A percentile compares a stretch with the other conserved stretches of the same genome.
phyloP scores from a whole-genome alignment of 2,113 vertebrate genomes.

The Spilogale gracilis region DNA sequence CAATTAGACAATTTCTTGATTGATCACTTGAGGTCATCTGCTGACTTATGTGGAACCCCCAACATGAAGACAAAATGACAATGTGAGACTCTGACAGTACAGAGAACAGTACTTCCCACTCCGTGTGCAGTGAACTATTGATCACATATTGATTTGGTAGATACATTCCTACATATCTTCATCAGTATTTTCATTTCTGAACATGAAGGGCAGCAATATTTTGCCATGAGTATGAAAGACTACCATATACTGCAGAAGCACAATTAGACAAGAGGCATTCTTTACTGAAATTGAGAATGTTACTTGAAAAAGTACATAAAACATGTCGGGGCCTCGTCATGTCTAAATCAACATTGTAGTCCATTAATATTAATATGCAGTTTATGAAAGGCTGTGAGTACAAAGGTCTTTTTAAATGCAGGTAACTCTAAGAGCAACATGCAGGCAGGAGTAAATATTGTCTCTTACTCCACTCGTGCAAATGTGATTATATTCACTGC shows the following conservation, averaged over 20 bases:
- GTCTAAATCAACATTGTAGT: slow-evolving; percentile 30
- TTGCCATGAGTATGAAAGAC: slow-evolving; percentile 28
- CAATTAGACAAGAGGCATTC: slow-evolving; percentile 24
- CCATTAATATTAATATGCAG: background rate
- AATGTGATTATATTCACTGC: background rate
- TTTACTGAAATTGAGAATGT: slow-evolving; percentile 51
- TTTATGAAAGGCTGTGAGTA: background rate
- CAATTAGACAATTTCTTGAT: background rate
- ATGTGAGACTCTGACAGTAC: background rate
- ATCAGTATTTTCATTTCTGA: slow-evolving; percentile 35
- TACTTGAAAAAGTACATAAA: slow-evolving; percentile 25
- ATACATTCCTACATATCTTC: background rate
- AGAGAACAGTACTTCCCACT: slow-evolving; percentile 28
- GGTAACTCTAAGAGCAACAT: slow-evolving; percentile 7
- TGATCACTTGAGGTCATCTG: background rate
- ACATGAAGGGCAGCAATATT: slow-evolving; percentile 41
- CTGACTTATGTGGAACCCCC: background rate
- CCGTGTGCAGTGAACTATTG: slow-evolving; percentile 33
- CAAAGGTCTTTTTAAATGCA: background rate
- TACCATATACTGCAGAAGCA: background rate
- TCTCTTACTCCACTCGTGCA: background rate
- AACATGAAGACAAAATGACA: slow-evolving; percentile 30
- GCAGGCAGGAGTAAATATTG: background rate
- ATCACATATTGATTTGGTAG: slow-evolving; percentile 58
- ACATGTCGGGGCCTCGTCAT: background rate